A percentile compares a stretch with the other conserved stretches of the same genome.
Evolutionary conservation across 2,797 vertebrate genomes (phyloP).

Genomic region (Cuniculus paca): DNA sequence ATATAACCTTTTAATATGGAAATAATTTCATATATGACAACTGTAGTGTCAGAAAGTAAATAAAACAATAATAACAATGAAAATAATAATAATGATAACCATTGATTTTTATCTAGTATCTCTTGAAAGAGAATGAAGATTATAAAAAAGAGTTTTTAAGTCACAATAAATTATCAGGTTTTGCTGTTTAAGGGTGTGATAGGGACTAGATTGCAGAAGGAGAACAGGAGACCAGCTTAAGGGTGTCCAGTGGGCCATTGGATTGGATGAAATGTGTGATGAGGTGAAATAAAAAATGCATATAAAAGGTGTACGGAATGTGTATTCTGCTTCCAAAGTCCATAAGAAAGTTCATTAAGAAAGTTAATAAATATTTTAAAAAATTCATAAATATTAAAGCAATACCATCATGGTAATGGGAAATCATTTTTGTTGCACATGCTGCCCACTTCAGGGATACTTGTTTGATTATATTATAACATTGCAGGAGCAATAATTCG

Average conservation of each 20-base stretch:
- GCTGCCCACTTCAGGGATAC: neutral
- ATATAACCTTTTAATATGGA: neutral
- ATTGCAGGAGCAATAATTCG: neutral
- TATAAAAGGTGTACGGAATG: neutral
- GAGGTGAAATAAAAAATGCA: neutral
- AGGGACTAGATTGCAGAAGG: neutral
- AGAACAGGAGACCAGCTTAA: neutral
- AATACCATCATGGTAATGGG: neutral
- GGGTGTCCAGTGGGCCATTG: neutral
- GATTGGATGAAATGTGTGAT: neutral
- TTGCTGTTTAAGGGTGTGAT: neutral
- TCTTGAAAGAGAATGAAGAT: neutral
- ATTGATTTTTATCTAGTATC: neutral
- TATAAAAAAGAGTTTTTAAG: neutral
- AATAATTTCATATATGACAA: neutral
- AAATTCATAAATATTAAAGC: neutral
- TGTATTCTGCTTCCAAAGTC: neutral
- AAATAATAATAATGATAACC: neutral
- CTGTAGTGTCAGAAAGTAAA: neutral
- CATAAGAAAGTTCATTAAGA: neutral
- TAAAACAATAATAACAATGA: neutral
- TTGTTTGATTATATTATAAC: neutral
- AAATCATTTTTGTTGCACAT: neutral
- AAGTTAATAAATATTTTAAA: neutral
- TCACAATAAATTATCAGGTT: neutral